Base-by-base conservation (phyloP, 2,888 invertebrate genomes). In the Candidula unifasciata region DNA sequence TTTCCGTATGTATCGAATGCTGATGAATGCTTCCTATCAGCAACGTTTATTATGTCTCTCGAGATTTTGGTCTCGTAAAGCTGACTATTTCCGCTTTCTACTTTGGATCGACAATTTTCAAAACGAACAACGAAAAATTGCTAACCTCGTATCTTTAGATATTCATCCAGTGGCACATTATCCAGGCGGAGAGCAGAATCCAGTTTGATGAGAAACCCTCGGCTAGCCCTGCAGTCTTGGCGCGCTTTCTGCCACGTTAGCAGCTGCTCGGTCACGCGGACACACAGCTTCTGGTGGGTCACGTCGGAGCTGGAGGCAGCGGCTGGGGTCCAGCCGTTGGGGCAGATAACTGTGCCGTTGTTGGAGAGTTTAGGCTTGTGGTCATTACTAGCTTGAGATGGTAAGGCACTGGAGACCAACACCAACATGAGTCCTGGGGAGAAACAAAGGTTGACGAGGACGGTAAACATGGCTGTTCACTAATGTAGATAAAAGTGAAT, bases 191-290 rank as follows among this genome's bases (percentile, higher is more conserved):
- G 87, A 24, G 84, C 71, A 18, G 88, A 85, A 66, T 90, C 89
- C 77, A 89, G 74, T 74, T 90, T 90, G 77, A 90, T 44, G 30
- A 91, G 84, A 74, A 89, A 90, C 0, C 89, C 89, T 74, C 87
- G 87, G 30, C 88, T 86, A 24, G 86, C 84, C 37, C 90, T 83
- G 52, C 91, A 91, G 3, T 86, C 74, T 5, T 85, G 84, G 37
- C 87, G 87, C 0, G 91, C 89, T 27, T 89, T 85, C 0, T 76
- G 52, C 91, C 91, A 91, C 5, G 88, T 82, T 60, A 27, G 30
- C 8, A 60, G 10, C 33, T 30, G 64, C 60, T 52, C 44, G 24
- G 37, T 3, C 3, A 78, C 57, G 13, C 54, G 54, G 57, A 83
- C 27, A 44, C 83, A 83, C 27, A 78, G 10, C 37, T 71, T 54